phyloP scores from a whole-genome alignment of 2,113 vertebrate genomes.

The Thryonomys swinderianus region DNA sequence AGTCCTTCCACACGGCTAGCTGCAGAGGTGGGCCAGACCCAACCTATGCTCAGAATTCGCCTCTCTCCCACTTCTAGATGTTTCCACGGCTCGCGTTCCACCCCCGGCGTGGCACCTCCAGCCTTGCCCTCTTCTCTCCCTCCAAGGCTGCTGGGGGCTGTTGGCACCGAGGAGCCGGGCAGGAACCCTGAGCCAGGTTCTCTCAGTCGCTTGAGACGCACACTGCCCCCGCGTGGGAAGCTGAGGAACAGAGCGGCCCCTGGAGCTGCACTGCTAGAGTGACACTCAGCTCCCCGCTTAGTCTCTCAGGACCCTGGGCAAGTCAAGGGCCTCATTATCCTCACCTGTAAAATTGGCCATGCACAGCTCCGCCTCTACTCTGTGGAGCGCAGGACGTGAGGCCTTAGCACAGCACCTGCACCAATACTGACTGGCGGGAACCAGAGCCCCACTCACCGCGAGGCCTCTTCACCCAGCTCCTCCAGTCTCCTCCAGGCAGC shows the following conservation, averaged over 20 bases:
- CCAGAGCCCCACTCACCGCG: neutral
- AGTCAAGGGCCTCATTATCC: neutral
- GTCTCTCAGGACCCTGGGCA: neutral
- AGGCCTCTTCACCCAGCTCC: neutral
- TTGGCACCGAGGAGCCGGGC: neutral
- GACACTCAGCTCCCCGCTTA: neutral
- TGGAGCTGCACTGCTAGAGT: neutral
- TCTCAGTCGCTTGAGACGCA: neutral
- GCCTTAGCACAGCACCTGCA: neutral
- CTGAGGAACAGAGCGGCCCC: fast-evolving
- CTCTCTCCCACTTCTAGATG: neutral
- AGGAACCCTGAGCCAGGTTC: neutral
- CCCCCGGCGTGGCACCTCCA: neutral
- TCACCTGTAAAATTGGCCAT: neutral
- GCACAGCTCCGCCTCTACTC: neutral
- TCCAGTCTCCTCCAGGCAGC: neutral
- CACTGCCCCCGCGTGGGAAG: neutral
- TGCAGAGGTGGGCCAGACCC: neutral
- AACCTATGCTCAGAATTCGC: fast-evolving
- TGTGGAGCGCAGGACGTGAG: neutral
- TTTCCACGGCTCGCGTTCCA: neutral
- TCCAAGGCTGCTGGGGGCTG: neutral
- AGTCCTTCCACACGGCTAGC: neutral
- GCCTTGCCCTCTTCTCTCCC: neutral
- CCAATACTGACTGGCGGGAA: fast-evolving